These are phyloP conservation scores for Phortica variegata DNA, from an alignment of 1,140 invertebrate species.

Conservation along the genomic window DNA sequence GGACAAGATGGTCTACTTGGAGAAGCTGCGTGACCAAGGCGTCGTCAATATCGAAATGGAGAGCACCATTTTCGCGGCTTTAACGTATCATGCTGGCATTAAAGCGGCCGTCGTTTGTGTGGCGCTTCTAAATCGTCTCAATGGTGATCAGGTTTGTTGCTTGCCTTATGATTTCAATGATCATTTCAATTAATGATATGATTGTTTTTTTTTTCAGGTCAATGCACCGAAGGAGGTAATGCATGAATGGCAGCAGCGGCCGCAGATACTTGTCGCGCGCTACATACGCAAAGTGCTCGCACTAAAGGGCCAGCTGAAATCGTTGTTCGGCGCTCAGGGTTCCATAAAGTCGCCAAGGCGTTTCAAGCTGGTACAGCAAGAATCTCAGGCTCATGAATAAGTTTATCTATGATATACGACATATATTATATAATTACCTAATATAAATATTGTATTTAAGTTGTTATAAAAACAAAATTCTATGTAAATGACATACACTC, in stretches of 20 bases:
- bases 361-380: constrained; percentile 85
- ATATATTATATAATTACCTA: too few relatives aligned
- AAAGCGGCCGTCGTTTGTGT: constrained; percentile 92
- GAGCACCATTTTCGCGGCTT: constrained; percentile 78
- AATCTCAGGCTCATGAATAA: constrained; percentile 88
- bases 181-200: neutral
- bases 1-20: constrained; percentile 88
- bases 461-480: neutral
- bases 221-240: constrained; percentile 84
- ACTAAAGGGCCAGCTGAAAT: constrained; percentile 68
- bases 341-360: constrained; percentile 80
- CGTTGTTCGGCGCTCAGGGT: constrained; percentile 73
- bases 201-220: constrained; percentile 62
- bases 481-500: too few relatives aligned
- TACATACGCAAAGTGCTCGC: constrained; percentile 85
- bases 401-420: constrained; percentile 7
- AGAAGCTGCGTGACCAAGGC: constrained; percentile 72
- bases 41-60: constrained; percentile 99
- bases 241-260: constrained; percentile 90
- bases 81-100: constrained; percentile 92
- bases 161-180: neutral
- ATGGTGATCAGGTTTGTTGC: constrained; percentile 84
- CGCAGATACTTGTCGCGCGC: constrained; percentile 81
- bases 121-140: constrained; percentile 86
- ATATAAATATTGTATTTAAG: too few relatives aligned